phyloP scores from a whole-genome alignment of 2,113 vertebrate genomes.

The Otis tarda region DNA sequence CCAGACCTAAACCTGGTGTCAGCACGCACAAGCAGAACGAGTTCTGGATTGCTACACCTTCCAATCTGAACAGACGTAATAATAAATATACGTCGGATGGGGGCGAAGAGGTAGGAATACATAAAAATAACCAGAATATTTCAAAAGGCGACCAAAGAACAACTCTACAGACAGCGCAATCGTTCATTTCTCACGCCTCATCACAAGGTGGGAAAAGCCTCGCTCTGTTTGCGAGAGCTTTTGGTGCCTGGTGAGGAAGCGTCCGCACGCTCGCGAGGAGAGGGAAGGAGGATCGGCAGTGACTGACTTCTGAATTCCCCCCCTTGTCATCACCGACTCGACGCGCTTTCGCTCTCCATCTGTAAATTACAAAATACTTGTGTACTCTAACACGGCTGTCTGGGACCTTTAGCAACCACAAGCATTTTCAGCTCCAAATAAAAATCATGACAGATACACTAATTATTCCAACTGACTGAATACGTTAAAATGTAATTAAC shows the following conservation, averaged over 20 bases:
- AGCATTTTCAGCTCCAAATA: background rate
- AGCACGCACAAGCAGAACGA: background rate
- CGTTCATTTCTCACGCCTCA: rapidly evolving
- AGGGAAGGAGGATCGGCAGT: background rate
- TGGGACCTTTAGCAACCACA: background rate
- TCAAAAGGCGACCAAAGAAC: background rate
- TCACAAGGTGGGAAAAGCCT: background rate
- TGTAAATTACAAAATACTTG: background rate
- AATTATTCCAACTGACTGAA: constrained; percentile 1
- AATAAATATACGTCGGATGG: too few relatives aligned
- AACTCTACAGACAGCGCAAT: background rate
- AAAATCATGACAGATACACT: background rate
- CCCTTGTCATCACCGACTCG: background rate
- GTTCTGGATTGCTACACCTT: too few relatives aligned
- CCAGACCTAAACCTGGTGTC: background rate
- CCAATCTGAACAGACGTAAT: background rate
- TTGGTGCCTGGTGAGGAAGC: background rate
- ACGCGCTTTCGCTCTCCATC: background rate
- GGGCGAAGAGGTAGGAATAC: background rate
- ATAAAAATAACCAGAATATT: background rate
- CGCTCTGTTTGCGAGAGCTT: background rate
- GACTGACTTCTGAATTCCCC: background rate
- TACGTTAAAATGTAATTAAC: background rate
- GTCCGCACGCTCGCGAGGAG: rapidly evolving
- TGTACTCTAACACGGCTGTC: background rate